Conservation (phyloP, 1,140 invertebrate genomes). For the Halictus rubicundus region DNA sequence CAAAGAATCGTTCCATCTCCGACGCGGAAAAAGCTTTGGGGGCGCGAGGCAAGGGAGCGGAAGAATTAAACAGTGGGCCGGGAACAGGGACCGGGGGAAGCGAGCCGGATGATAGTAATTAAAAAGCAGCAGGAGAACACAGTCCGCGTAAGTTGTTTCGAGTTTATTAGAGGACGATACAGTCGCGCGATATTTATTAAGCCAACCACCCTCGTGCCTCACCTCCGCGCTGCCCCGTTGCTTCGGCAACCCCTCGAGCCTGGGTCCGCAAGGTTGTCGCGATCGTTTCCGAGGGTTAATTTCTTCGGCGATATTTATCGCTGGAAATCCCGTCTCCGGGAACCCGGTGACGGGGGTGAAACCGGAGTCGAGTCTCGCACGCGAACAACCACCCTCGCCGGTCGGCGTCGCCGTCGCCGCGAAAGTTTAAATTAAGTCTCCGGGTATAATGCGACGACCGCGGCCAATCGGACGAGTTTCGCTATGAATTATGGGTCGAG, state of each 20-base stretch:
- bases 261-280: background rate
- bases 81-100: background rate
- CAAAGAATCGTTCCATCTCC: background rate
- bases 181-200: slow-evolving; percentile 48
- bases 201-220: background rate
- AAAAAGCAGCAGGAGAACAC: slow-evolving; percentile 50
- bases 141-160: slow-evolving; percentile 36
- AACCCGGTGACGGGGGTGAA: too few species aligned
- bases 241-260: background rate
- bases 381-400: background rate
- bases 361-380: background rate
- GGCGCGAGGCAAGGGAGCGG: background rate
- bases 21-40: background rate
- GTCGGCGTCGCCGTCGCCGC: background rate
- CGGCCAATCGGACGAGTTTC: slow-evolving; percentile 74
- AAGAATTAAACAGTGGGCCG: slow-evolving; percentile 9
- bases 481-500: slow-evolving; percentile 69
- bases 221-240: background rate
- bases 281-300: slow-evolving; percentile 12
- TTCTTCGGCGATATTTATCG: slow-evolving; percentile 36
- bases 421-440: slow-evolving; percentile 74
- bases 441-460: slow-evolving; percentile 72
- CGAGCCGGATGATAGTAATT: slow-evolving; percentile 52
- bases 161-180: slow-evolving; percentile 53
- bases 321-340: background rate